Evolutionary conservation across 2,113 vertebrate species (phyloP), one percentile per base, ranked within the genome.

Genomic region (Arenaria interpres): DNA sequence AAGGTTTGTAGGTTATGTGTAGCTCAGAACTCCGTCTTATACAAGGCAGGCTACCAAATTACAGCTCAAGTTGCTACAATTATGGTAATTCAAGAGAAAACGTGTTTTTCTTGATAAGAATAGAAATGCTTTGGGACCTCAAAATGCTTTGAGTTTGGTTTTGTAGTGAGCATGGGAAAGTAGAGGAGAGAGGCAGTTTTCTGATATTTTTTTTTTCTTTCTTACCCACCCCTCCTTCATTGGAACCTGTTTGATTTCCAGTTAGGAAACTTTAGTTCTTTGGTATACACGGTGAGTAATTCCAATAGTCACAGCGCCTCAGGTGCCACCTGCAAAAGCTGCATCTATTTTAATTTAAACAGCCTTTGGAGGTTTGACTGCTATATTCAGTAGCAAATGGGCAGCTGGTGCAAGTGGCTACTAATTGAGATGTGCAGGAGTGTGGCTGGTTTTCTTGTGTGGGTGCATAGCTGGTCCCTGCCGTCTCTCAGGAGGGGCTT

Each of bases 201-300:
- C 64, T 57, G 20, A 32, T 23, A 5, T 28, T 73, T 43, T 53
- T 41, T 11, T 35, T 24, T 24, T 30, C 28, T 10, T 23, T 41
- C 30, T 24, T 1, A 3, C 6, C 5, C 1, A 5, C 48, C 37
- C 11, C 27, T 8, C 8, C 8, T 7, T 24, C 8, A 12, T 8
- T 79, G 23, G 39, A 68, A 71, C 8, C 15, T 25, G 20, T 50
- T 57, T 28, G n/a, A 35, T 71, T 91, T 63, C 16, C 71, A 9
- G 2, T 74, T 35, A 80, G 45, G 17, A 62, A 88, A 64, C 3
- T 48, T 69, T 15, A 43, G 24, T 37, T 22, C 10, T 73, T 64
- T 41, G 39, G 7, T 50, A 5, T 69, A 21, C 2, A 5, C 24
- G 12, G 35, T 3, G 33, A 79, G 15, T 51, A 75, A 37, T 67